phyloP scores from a whole-genome alignment of 2,113 vertebrate species.

The Microcebus lehilahytsara region DNA sequence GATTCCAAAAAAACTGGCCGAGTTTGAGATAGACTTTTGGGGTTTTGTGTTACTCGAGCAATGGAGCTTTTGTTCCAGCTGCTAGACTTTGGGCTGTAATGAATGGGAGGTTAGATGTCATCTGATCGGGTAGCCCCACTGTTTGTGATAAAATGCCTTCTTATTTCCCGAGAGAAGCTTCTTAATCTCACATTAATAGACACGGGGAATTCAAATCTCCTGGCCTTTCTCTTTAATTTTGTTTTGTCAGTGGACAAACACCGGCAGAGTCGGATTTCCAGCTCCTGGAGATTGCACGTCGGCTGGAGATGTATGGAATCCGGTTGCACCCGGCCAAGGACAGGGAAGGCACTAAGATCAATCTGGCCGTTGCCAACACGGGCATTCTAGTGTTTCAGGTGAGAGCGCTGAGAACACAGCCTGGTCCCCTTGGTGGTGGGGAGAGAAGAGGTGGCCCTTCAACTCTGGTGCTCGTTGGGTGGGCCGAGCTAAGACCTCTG shows the following conservation, averaged over 20 bases:
- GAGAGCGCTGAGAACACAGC: conserved; percentile 41
- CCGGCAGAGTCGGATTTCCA: conserved; percentile 98
- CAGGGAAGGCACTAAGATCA: conserved; percentile 94
- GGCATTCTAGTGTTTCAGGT: conserved; percentile 99
- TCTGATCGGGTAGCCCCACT: conserved; percentile 34
- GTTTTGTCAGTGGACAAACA: conserved; percentile 91
- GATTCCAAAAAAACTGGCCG: background rate
- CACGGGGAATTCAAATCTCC: conserved; percentile 67
- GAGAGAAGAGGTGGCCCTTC: background rate
- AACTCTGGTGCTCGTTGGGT: background rate
- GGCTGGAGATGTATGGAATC: conserved; percentile 96
- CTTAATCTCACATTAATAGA: conserved; percentile 72
- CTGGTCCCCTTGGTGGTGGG: background rate
- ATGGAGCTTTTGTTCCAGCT: conserved; percentile 50
- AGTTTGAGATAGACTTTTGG: background rate
- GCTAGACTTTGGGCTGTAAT: background rate
- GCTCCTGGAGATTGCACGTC: conserved; percentile 94
- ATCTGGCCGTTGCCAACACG: conserved; percentile 94
- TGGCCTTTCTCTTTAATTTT: conserved; percentile 67
- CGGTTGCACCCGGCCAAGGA: conserved; percentile 96
- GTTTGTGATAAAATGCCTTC: conserved; percentile 72
- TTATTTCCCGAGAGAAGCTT: conserved; percentile 66
- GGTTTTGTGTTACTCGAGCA: conserved; percentile 61
- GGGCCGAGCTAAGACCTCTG: background rate
- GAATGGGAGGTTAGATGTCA: background rate